Percentiles rank a stretch among this genome's conserved stretches.
phyloP scores from a whole-genome alignment of 1,140 invertebrate species.

The Tigriopus japonicus region DNA sequence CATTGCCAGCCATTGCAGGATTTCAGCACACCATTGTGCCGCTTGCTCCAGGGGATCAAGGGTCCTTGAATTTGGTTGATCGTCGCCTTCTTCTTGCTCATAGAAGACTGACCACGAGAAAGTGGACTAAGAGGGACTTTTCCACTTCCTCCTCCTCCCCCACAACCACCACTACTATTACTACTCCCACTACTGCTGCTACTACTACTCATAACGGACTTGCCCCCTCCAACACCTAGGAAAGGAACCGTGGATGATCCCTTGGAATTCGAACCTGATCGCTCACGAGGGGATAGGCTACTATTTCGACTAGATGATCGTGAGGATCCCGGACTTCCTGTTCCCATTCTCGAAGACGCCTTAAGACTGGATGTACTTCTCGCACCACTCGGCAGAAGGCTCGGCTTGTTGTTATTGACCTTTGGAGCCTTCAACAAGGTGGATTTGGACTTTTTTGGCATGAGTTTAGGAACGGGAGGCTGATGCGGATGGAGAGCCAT shows the following conservation, averaged over 20 bases:
- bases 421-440: background rate
- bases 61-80: background rate
- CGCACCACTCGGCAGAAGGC: too few relatives aligned
- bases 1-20: conserved; percentile 84
- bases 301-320: background rate
- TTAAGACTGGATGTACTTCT: background rate
- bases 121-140: background rate
- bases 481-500: background rate
- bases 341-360: background rate
- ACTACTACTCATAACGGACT: background rate
- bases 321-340: background rate
- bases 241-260: background rate
- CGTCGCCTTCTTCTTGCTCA: background rate
- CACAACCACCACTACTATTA: background rate
- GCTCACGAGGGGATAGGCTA: background rate
- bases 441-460: background rate
- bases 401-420: too few relatives aligned
- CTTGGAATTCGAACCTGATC: background rate
- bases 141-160: background rate
- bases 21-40: conserved; percentile 31
- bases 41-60: conserved; percentile 1
- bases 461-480: background rate
- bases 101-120: background rate
- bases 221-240: background rate
- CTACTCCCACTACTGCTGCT: background rate